Evolutionary conservation across 2,888 invertebrate species (phyloP).

Genomic region (Brachypalpus laphriformis): DNA sequence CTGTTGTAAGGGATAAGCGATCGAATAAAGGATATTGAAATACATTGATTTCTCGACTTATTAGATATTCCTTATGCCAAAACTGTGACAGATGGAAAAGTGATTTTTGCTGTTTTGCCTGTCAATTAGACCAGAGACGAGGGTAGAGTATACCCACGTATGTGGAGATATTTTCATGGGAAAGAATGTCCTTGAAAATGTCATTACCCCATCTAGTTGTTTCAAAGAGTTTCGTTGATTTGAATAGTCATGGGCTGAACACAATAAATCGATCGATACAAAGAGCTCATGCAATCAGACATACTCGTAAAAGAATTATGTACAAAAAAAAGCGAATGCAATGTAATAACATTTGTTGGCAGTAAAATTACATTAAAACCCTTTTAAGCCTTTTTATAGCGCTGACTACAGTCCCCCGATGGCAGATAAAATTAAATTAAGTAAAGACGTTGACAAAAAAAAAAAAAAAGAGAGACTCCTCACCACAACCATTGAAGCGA

Average conservation of each 20-base stretch:
- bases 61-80: constrained; percentile 32
- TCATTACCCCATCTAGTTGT: background rate
- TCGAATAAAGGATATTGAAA: constrained; percentile 65
- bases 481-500: constrained; percentile 32
- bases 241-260: background rate
- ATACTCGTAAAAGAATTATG: constrained; percentile 7
- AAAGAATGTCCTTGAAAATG: background rate
- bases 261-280: background rate
- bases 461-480: background rate
- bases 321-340: constrained; percentile 38
- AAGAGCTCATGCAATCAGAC: background rate
- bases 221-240: background rate
- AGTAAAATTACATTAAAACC: constrained; percentile 64
- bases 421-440: constrained; percentile 67
- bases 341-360: constrained; percentile 33
- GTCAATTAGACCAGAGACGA: constrained; percentile 37
- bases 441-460: constrained; percentile 10
- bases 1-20: constrained; percentile 48
- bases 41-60: constrained; percentile 53
- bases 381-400: constrained; percentile 62
- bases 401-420: constrained; percentile 33
- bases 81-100: constrained; percentile 34
- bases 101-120: constrained; percentile 17
- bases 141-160: background rate
- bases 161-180: background rate